phyloP scores from a whole-genome alignment of 2,888 invertebrate species.

The Epirrhoe tristata region DNA sequence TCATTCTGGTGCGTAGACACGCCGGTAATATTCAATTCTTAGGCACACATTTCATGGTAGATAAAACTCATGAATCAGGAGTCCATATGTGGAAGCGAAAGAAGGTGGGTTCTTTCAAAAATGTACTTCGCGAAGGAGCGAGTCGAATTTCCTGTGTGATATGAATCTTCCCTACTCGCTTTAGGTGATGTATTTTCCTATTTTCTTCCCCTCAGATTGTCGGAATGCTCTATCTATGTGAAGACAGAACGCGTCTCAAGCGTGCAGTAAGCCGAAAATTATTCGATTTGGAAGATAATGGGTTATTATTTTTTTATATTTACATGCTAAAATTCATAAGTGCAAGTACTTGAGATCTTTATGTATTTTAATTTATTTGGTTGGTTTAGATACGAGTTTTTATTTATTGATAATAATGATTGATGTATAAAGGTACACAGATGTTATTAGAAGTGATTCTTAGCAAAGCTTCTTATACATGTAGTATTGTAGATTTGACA shows the following conservation, averaged over 20 bases:
- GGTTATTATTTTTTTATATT: background rate
- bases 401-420: too few relatives aligned
- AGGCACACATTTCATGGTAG: constrained; percentile 80
- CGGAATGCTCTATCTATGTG: constrained; percentile 53
- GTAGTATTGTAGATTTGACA: background rate
- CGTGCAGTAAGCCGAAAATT: constrained; percentile 24
- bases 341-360: too few relatives aligned
- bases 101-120: constrained; percentile 76
- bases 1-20: constrained; percentile 65
- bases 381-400: too few relatives aligned
- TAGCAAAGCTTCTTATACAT: background rate
- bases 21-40: constrained; percentile 77
- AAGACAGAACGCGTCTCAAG: constrained; percentile 45
- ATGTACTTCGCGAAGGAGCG: constrained; percentile 70
- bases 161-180: constrained; percentile 84
- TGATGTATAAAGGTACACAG: too few relatives aligned
- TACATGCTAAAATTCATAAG: background rate
- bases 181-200: constrained; percentile 85
- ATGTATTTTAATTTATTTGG: too few relatives aligned
- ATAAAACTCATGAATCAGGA: constrained; percentile 84
- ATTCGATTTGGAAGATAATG: constrained; percentile 10
- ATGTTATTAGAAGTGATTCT: too few relatives aligned
- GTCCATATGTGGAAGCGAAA: constrained; percentile 78
- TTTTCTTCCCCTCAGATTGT: constrained; percentile 71
- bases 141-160: constrained; percentile 83